phyloP scores from a whole-genome alignment of 2,797 vertebrate genomes.

The Pseudomugil tenellus region DNA sequence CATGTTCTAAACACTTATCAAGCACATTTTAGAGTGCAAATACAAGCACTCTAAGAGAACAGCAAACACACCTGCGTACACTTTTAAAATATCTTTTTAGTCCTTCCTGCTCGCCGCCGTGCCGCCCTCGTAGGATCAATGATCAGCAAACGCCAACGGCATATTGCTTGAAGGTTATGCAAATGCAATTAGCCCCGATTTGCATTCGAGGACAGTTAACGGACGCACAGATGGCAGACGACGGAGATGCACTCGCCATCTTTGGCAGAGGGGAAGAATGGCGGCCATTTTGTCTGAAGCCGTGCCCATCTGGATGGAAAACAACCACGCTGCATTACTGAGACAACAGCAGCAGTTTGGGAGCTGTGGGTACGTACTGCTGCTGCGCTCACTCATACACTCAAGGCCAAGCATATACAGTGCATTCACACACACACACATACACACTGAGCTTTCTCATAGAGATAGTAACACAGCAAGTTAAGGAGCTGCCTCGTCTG shows the following conservation, averaged over 20 bases:
- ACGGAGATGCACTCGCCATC: constrained; percentile 72
- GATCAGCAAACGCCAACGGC: constrained; percentile 51
- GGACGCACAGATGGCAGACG: constrained; percentile 80
- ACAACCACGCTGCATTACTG: constrained; percentile 58
- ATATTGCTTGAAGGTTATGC: constrained; percentile 74
- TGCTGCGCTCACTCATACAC: constrained; percentile 33
- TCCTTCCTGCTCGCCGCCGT: background rate
- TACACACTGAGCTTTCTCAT: constrained; percentile 7
- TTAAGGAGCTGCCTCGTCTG: background rate
- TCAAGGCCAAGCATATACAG: constrained; percentile 40
- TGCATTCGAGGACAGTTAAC: constrained; percentile 76
- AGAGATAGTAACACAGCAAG: background rate
- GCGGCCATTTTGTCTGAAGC: constrained; percentile 84
- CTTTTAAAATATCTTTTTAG: constrained; percentile 17
- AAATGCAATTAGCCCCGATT: constrained; percentile 84
- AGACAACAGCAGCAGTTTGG: constrained; percentile 66
- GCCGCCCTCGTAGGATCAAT: constrained; percentile 50
- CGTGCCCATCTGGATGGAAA: constrained; percentile 79
- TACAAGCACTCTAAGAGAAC: constrained; percentile 11
- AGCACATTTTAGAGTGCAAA: constrained; percentile 24
- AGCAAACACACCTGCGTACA: constrained; percentile 13
- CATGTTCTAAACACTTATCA: constrained; percentile 37
- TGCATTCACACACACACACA: constrained; percentile 35
- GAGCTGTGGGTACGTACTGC: constrained; percentile 53
- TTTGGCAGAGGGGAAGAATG: constrained; percentile 78